Evolutionary conservation across 2,888 invertebrate species (phyloP).

Genomic region (Acrocera orbiculus): DNA sequence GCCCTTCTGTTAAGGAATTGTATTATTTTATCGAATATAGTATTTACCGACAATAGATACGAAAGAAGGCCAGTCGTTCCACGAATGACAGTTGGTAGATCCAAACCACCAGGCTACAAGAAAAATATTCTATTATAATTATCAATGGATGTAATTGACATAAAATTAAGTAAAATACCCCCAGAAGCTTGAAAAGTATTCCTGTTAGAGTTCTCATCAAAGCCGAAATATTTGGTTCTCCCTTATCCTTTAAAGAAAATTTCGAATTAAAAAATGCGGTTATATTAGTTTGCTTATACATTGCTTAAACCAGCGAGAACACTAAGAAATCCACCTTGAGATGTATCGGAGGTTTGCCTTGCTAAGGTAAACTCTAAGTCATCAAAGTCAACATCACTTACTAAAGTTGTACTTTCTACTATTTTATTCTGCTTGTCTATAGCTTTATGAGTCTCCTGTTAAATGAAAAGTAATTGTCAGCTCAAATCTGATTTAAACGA

Average conservation of each 20-base stretch:
- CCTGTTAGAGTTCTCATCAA: conserved; percentile 29
- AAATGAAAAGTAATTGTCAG: too few relatives aligned
- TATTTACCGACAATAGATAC: conserved; percentile 21
- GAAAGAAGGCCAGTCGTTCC: conserved; percentile 25
- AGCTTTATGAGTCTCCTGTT: too few relatives aligned
- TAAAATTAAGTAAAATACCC: conserved; percentile 19
- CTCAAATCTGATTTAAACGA: too few relatives aligned
- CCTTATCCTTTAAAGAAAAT: conserved; percentile 21
- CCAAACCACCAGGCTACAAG: conserved; percentile 24
- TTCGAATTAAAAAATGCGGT: background rate
- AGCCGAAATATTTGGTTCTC: conserved; percentile 30
- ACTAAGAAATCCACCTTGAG: conserved; percentile 24
- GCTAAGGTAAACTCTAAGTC: too few relatives aligned
- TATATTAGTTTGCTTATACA: conserved; percentile 17
- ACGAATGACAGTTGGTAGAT: conserved; percentile 23
- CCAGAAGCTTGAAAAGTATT: conserved; percentile 26
- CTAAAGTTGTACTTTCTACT: too few relatives aligned
- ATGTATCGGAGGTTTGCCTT: too few relatives aligned
- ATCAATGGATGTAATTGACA: too few relatives aligned
- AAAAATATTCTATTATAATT: background rate
- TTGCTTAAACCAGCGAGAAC: conserved; percentile 29
- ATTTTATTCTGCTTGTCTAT: too few relatives aligned
- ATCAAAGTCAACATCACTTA: too few relatives aligned
- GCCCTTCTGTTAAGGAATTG: background rate
- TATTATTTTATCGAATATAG: too few relatives aligned